Base-by-base conservation (phyloP, 2,113 vertebrate species). In the Archocentrus centrarchus region DNA sequence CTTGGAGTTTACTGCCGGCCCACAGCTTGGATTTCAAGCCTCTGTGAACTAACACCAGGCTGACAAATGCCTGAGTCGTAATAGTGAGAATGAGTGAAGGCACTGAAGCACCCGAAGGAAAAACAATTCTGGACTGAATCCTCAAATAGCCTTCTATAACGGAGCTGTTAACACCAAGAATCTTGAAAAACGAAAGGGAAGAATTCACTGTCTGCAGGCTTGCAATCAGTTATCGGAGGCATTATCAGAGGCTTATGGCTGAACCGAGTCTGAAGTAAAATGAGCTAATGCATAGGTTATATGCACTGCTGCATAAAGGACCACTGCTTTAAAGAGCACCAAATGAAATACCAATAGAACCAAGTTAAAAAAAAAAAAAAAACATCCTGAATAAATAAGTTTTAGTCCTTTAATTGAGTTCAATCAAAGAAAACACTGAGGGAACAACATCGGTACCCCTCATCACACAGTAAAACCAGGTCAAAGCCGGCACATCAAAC, bases 31-130 rank as follows among this genome's bases (percentile, higher is more conserved):
- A 82, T 83, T 82, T 83, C 59, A 63, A 64, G 81, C 83, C 57
- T 79, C 76, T 82, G 87, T 82, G 86, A 86, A 83, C 77, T 79
- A 75, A 88, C 85, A 85, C 59, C 59, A 78, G 66, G 78, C 84
- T 89, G 90, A 87, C 85, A 87, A 90, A 93, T 91, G 82, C 84
- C 86, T 84, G 30, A 90, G 86, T 88, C 62, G 85, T 90, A 75
- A 90, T 70, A 75, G 85, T 82, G 85, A 60, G 82, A 86, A 89
- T 80, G 85, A 92, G 73, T 62, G 85, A 88, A 86, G 80, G 87
- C 77, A 84, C 37, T 62, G 85, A 85, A 77, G 82, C 79, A 64
- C 61, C 86, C 68, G 3, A 32, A 86, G 86, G 87, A 83, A 86
- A 92, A 92, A 86, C 91, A 85, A 91, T 88, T 86, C 83, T 75